A percentile compares a stretch with the other conserved stretches of the same genome.
phyloP scores from a whole-genome alignment of 2,797 vertebrate species.

The Spinus olivaceus region DNA sequence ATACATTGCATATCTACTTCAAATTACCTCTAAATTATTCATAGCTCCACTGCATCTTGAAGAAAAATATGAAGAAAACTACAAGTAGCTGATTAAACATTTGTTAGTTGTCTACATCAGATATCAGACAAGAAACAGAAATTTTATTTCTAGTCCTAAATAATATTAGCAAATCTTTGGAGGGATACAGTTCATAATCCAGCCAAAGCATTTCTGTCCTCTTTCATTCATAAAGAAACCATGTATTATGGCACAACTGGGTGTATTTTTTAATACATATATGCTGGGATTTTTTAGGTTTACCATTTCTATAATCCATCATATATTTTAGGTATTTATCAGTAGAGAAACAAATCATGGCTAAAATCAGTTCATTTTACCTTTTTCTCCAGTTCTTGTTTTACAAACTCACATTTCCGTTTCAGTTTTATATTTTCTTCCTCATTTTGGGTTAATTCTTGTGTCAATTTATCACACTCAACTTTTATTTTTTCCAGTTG shows the following conservation, averaged over 20 bases:
- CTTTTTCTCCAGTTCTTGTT: constrained; percentile 86
- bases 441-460: constrained; percentile 79
- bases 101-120: neutral
- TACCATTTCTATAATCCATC: neutral
- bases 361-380: constrained; percentile 69
- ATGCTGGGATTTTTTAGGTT: neutral
- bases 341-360: neutral
- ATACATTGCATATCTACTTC: neutral
- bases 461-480: constrained; percentile 86
- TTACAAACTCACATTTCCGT: constrained; percentile 81
- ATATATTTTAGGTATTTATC: neutral
- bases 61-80: neutral
- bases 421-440: constrained; percentile 79
- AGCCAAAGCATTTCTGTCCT: neutral
- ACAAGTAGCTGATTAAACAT: neutral
- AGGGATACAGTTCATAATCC: neutral
- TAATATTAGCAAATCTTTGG: neutral
- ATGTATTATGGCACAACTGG: neutral
- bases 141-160: neutral
- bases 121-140: neutral
- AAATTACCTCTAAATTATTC: neutral
- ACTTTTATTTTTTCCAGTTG: constrained; percentile 90
- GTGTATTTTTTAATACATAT: neutral
- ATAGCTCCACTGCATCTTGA: neutral
- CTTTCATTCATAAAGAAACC: neutral